Evolutionary conservation across 2,888 invertebrate species (phyloP), one percentile per base, ranked within the genome.

Genomic region (Melieria crassipennis): DNA sequence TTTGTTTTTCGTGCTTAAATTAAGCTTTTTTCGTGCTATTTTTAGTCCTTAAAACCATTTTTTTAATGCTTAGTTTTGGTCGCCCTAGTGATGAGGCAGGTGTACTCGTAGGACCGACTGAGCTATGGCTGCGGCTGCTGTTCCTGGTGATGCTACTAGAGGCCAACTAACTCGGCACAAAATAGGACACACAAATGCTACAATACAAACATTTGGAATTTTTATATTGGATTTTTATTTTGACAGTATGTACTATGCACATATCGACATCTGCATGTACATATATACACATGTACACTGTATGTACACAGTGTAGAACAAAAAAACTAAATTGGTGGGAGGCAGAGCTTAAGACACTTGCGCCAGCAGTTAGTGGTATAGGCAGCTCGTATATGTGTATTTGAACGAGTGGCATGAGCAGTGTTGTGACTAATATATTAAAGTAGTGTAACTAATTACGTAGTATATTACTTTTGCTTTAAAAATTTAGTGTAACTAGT

Each of bases 211-310:
- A 66, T 69, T 71, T 71, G 75, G 71, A 71, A 74, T 72, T 74
- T 73, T 74, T 73, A 75, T 75, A 75, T 75, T 75, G 74, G 71
- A 71, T 74, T 73, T 71, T 75, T 75, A 75, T 75, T 75, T 74
- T 73, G 73, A 69, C 75, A 71, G 74, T 73, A 75, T 71, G 69
- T 71, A 70, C 67, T 16, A 55, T 46, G 7, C 46, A 70, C 61
- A 69, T 56, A 63, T 56, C 55, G 42, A 62, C 62, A 69, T 30
- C 73, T 73, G 70, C 16, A 60, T 46, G 11, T 46, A 70, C 61
- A 69, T 56, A 63, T 46, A 63, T 47, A 62, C 62, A 69, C 16
- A 16, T 57, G 1, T 43, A 60, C 30, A 7, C 30, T 30, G 7
- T 10, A 11, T 7, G 11, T 9, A 30, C 43, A 58, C 13, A 42